Conservation (phyloP, 2,113 vertebrate species). For the Gorsachius goisagi region DNA sequence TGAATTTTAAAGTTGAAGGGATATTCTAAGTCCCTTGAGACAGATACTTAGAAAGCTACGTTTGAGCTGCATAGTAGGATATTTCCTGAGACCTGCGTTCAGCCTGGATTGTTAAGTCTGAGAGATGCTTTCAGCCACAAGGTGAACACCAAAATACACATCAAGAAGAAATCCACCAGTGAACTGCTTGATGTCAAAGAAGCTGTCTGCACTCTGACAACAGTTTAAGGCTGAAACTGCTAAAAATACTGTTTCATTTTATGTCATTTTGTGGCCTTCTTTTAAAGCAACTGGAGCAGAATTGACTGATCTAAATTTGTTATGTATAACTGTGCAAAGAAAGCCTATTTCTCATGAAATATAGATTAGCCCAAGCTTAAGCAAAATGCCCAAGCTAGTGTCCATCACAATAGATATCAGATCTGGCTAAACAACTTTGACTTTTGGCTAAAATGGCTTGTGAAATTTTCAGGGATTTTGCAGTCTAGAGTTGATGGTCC, state of each 20-base stretch:
- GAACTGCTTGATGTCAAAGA: not conserved
- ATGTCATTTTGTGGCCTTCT: not conserved
- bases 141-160: not conserved
- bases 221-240: not conserved
- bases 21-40: not conserved
- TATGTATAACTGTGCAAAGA: not conserved
- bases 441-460: not conserved
- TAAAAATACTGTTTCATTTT: constrained; percentile 6
- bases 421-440: not conserved
- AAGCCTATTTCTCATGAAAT: not conserved
- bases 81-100: not conserved
- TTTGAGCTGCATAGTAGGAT: not conserved
- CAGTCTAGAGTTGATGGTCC: not conserved
- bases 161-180: not conserved
- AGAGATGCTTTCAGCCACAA: not conserved
- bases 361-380: not conserved
- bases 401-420: not conserved
- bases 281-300: constrained; percentile 18
- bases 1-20: not conserved
- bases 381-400: not conserved
- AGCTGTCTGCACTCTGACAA: constrained; percentile 11
- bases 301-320: not conserved
- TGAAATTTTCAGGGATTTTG: not conserved
- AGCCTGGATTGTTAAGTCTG: not conserved
- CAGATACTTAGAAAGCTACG: not conserved